These are phyloP conservation scores for Crotalus viridis DNA, from an alignment of 2,113 vertebrate genomes.

Conservation along the genomic window DNA sequence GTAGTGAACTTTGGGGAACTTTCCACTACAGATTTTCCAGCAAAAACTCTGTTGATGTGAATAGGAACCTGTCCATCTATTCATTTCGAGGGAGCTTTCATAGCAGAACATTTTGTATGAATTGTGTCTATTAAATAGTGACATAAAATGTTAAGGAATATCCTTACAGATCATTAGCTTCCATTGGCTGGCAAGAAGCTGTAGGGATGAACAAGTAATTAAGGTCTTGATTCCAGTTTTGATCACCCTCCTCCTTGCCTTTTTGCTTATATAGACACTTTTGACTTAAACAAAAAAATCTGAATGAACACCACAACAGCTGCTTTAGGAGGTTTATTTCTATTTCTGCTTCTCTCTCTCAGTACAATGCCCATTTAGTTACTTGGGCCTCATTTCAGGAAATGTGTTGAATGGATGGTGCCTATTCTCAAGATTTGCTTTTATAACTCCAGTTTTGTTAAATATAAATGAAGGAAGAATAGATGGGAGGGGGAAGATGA, in stretches of 20 bases:
- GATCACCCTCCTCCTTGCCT: background rate
- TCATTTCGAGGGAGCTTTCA: background rate
- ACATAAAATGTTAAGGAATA: background rate
- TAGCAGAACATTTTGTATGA: background rate
- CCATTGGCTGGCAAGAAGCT: background rate
- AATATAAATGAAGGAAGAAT: conserved; percentile 77
- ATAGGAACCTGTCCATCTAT: background rate
- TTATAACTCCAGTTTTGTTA: conserved; percentile 71
- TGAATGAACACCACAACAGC: background rate
- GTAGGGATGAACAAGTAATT: background rate
- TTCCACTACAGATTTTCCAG: background rate
- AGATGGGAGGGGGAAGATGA: conserved; percentile 62
- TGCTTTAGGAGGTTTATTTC: background rate
- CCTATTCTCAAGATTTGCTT: conserved; percentile 69
- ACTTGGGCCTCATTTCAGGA: background rate
- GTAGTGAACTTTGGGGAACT: background rate
- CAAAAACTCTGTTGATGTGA: background rate
- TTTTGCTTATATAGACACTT: background rate
- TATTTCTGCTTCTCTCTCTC: background rate
- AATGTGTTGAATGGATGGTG: conserved; percentile 60
- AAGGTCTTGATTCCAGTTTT: background rate
- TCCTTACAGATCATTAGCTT: background rate
- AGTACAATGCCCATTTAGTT: background rate
- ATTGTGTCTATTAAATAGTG: background rate
- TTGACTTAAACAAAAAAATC: background rate